These are phyloP conservation scores for Apodemus agrarius DNA, from an alignment of 2,797 vertebrate species.

Conservation along the genomic window DNA sequence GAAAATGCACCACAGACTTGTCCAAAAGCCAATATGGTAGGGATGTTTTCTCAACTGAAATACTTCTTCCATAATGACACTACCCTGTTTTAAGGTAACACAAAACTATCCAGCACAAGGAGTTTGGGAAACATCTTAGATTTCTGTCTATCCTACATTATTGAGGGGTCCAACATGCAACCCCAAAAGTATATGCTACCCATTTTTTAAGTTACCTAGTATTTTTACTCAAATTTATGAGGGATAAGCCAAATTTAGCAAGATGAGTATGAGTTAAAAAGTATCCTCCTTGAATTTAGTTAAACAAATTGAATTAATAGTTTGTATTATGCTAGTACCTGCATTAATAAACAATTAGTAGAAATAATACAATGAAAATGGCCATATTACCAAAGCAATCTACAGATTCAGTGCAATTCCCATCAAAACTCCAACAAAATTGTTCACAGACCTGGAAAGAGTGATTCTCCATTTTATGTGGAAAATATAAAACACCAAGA, in stretches of 20 bases:
- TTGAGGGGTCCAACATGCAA: background rate
- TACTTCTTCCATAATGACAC: background rate
- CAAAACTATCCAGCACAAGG: background rate
- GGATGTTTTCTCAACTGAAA: background rate
- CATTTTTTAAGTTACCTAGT: background rate
- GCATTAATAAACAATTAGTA: too few species aligned
- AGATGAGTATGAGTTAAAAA: conserved; percentile 34
- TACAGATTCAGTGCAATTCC: too few species aligned
- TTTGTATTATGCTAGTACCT: conserved; percentile 41
- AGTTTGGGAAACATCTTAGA: background rate
- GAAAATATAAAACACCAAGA: too few species aligned
- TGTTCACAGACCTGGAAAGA: too few species aligned
- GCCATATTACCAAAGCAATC: too few species aligned
- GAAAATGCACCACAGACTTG: background rate
- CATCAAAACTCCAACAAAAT: too few species aligned
- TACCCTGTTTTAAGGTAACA: background rate
- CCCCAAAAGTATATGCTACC: background rate
- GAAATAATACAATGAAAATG: too few species aligned
- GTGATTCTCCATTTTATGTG: too few species aligned
- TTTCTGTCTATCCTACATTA: background rate
- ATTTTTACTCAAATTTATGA: conserved; percentile 40
- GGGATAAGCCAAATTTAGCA: background rate
- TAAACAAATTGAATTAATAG: conserved; percentile 47
- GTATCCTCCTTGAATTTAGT: background rate
- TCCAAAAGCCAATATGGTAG: background rate